A percentile compares a stretch with the other conserved stretches of the same genome.
phyloP scores from a whole-genome alignment of 1,140 invertebrate genomes.

The Trichoplusia ni region DNA sequence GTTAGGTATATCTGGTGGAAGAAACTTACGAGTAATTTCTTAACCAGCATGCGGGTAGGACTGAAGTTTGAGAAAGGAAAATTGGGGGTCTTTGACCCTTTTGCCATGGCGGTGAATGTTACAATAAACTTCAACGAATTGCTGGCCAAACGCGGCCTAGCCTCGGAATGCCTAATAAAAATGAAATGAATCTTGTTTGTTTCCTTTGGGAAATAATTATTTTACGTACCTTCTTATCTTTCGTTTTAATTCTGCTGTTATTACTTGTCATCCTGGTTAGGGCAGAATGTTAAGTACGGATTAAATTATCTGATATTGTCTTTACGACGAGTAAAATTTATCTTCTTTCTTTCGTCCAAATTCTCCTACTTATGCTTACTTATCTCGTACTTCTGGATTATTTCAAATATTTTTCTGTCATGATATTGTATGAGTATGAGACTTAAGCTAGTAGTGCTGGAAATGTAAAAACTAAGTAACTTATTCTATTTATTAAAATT shows the following conservation, averaged over 20 bases:
- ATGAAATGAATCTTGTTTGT: not conserved
- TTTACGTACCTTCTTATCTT: not conserved
- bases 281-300: not conserved
- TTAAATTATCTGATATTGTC: too few species aligned
- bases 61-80: not conserved
- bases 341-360: too few species aligned
- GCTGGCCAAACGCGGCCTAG: not conserved
- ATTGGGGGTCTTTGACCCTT: not conserved
- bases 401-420: too few species aligned
- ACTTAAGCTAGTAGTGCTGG: too few species aligned
- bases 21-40: too few species aligned
- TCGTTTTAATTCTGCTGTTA: not conserved
- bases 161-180: conserved; percentile 5
- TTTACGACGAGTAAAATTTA: too few species aligned
- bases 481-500: too few species aligned
- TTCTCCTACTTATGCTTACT: too few species aligned
- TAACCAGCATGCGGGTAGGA: not conserved
- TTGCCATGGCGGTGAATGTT: not conserved
- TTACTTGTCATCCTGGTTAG: not conserved
- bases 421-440: too few species aligned
- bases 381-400: too few species aligned
- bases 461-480: too few species aligned
- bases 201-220: conserved; percentile 2
- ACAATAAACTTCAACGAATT: conserved; percentile 16
- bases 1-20: too few species aligned